Conservation (phyloP, 1,140 invertebrate genomes). For the Spodoptera frugiperda region DNA sequence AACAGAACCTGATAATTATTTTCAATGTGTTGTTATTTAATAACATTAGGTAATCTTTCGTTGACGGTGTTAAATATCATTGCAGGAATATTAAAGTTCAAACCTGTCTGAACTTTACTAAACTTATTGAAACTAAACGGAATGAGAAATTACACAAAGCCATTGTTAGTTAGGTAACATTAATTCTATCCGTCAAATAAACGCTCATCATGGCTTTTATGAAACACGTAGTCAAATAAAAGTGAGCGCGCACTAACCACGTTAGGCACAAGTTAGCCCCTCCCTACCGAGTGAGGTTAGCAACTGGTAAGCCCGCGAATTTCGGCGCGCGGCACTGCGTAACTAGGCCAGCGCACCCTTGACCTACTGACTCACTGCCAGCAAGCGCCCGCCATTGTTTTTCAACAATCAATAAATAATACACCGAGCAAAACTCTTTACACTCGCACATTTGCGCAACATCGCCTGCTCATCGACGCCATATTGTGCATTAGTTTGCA, state of each 20-base stretch:
- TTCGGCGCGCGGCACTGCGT: slow-evolving; percentile 78
- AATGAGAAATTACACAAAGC: no score
- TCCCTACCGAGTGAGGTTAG: slow-evolving; percentile 76
- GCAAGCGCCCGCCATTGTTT: slow-evolving; percentile 81
- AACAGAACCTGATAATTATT: no score
- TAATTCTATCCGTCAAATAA: no score
- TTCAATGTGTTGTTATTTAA: no score
- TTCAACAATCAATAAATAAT: slow-evolving; percentile 86
- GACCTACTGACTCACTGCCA: slow-evolving; percentile 84
- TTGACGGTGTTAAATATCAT: no score
- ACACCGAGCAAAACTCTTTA: slow-evolving; percentile 74
- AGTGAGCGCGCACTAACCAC: slow-evolving; percentile 19
- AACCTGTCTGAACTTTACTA: no score
- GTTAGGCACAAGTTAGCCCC: slow-evolving; percentile 54
- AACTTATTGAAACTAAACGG: no score
- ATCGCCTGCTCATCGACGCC: slow-evolving; percentile 61
- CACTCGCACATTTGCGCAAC: slow-evolving; percentile 77
- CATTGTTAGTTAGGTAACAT: no score
- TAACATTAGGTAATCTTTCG: no score
- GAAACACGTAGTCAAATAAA: slow-evolving; percentile 7
- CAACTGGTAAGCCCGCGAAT: slow-evolving; percentile 80
- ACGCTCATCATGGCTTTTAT: slow-evolving; percentile 3
- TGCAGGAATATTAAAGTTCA: no score
- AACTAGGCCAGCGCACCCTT: slow-evolving; percentile 82
- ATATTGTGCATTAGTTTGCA: slow-evolving; percentile 64